phyloP scores from a whole-genome alignment of 2,888 invertebrate species.

The Cheilosia impressa region DNA sequence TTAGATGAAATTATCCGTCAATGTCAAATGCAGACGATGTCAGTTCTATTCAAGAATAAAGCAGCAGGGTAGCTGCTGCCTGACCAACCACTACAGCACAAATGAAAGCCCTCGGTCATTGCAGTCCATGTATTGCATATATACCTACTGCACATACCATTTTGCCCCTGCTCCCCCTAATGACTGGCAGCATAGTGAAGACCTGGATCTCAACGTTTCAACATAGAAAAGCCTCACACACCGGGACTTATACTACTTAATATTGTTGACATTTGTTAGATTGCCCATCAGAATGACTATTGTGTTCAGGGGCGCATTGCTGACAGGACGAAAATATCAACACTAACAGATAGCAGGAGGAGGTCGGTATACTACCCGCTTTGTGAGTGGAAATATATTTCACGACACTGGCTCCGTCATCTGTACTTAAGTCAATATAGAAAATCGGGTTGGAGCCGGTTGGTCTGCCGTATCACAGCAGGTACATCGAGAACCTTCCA shows the following conservation, averaged over 20 bases:
- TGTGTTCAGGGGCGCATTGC: slow-evolving; percentile 45
- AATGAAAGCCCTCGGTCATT: slow-evolving; percentile 26
- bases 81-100: slow-evolving; percentile 23
- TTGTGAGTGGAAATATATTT: not conserved
- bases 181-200: slow-evolving; percentile 27
- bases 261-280: slow-evolving; percentile 72
- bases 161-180: too few species aligned
- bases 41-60: slow-evolving; percentile 53
- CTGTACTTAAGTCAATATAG: slow-evolving; percentile 51
- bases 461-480: slow-evolving; percentile 36
- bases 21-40: slow-evolving; percentile 71
- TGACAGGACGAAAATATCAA: slow-evolving; percentile 67
- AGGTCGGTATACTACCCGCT: slow-evolving; percentile 3
- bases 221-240: slow-evolving; percentile 44
- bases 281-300: slow-evolving; percentile 62
- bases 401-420: slow-evolving; percentile 21
- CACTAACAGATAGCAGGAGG: slow-evolving; percentile 14
- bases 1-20: slow-evolving; percentile 66
- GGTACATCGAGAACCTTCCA: slow-evolving; percentile 10
- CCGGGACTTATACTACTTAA: slow-evolving; percentile 62
- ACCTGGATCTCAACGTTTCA: slow-evolving; percentile 57
- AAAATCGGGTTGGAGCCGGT: slow-evolving; percentile 4
- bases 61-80: slow-evolving; percentile 10
- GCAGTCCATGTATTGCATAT: slow-evolving; percentile 3
- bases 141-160: not conserved